Percentiles rank a stretch among this genome's conserved stretches.
phyloP scores from a whole-genome alignment of 2,888 invertebrate species.

The Nomada fucata region DNA sequence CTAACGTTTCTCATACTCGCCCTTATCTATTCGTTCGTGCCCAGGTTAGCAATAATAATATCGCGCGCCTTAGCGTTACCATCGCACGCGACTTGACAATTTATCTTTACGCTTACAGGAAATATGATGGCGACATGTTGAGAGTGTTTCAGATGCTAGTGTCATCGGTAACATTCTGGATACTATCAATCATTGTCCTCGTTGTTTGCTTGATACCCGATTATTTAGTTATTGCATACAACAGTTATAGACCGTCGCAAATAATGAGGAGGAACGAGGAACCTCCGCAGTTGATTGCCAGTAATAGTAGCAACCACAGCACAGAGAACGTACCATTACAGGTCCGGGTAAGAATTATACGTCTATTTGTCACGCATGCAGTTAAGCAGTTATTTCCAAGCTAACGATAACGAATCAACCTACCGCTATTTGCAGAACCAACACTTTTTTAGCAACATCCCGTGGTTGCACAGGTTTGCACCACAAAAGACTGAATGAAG shows the following conservation, averaged over 20 bases:
- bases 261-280: conserved; percentile 69
- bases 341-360: conserved; percentile 21
- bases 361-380: no score
- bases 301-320: neutral
- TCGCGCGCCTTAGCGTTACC: neutral
- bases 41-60: conserved; percentile 85
- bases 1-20: conserved; percentile 86
- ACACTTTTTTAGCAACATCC: conserved; percentile 49
- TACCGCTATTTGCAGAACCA: conserved; percentile 52
- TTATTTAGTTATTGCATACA: conserved; percentile 76
- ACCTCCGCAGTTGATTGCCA: neutral
- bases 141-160: conserved; percentile 87
- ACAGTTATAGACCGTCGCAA: conserved; percentile 67
- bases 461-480: conserved; percentile 69
- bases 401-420: neutral
- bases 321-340: neutral
- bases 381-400: neutral
- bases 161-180: conserved; percentile 86
- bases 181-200: conserved; percentile 85
- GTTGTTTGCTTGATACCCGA: conserved; percentile 87
- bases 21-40: conserved; percentile 86
- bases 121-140: conserved; percentile 85
- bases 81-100: neutral
- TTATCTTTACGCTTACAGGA: conserved; percentile 79
- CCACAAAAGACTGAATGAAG: conserved; percentile 49